Evolutionary conservation across 2,888 invertebrate genomes (phyloP), one percentile per base, ranked within the genome.

Genomic region (Hedya salicella): DNA sequence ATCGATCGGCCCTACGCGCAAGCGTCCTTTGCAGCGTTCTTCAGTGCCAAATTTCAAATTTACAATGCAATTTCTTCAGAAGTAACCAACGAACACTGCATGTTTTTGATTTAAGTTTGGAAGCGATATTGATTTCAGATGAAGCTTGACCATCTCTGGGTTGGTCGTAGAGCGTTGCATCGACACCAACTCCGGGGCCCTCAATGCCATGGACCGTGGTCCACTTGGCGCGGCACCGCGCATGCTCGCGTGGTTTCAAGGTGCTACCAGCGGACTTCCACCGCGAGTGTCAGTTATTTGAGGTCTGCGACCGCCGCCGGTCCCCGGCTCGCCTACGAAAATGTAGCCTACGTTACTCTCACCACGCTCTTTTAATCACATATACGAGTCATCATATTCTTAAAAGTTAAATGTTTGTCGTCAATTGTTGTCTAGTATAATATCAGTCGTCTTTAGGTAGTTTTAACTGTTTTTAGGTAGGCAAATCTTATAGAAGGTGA

Each of bases 1-100:
- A 91, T 91, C 83, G 91, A 90, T 89, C 85, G 79, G 68, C 67
- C 64, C 70, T 72, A 71, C 89, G 90, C 91, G 91, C 91, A 91
- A 83, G 91, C 91, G 91, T 89, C 79, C 73, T 78, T 67, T 25
- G 44, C 44, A 50, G 59, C 30, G 44, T 53, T 60, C 54, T 49
- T 62, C 50, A 21, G 62, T 60, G 62, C 69, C 49, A 67, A 69
- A 60, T 59, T 67, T 62, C 36, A 67, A 60, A 62, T 60, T 59
- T 56, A 39, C 32, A 17, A 50, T 63, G 60, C 56, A 44, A 5
- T 39, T 39, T 63, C n/a, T 14, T 60, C 39, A 25, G 42, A 5
- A 54, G 16, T 8, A 13, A 11, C 17, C 25, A 8, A 16, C 14
- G 9, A 4, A 14, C 6, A 2, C 14, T 17, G 56, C 14, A 17